Base-by-base conservation (phyloP, 2,888 invertebrate genomes). In the Epiblema foenella region DNA sequence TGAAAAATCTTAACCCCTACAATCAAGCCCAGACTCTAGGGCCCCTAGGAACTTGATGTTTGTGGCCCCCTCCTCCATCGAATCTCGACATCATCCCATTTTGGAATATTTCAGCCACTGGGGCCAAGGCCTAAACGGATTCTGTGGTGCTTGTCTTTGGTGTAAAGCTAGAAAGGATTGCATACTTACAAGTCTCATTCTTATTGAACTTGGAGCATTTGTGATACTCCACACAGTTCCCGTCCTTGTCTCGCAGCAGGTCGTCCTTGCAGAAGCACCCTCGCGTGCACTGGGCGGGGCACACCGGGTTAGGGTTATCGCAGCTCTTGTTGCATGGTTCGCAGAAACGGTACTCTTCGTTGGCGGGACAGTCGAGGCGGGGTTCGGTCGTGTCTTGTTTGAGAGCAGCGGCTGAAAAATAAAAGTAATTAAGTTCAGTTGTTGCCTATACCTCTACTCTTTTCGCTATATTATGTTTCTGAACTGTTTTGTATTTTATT, bases 231-330 rank as follows among this genome's bases (percentile, higher is more conserved):
- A 89, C 86, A 68, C 90, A 90, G 17, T 63, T 75, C 20, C 88
- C 88, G 51, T 88, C 77, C 3, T 58, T 75, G 37, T 89, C 82
- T 46, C 85, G 77, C 58, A 89, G 77, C 51, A 88, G 76, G 11
- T 80, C 81, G 0, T 75, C 83, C 20, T 81, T 83, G 69, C 90
- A 90, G 85, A 89, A 90, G 79, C 90, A 90, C 0, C 90, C 90
- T 11, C 86, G 75, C 3, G 74, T 69, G 72, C 90, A 90, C 73
- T 89, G 89, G 0, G 89, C 89, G 0, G 89, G 88, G 65, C 90
- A 90, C 0, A 87, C 68, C 0, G 89, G 89, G 77, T 86, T 83
- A 0, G 88, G 89, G 51, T 83, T 82, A 37, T 85, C 86, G 51
- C 90, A 90, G 12, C 83, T 85, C 72, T 75, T 79, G 74, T 81